Conservation (phyloP, 2,888 invertebrate genomes). For the Slavum lentiscoides region DNA sequence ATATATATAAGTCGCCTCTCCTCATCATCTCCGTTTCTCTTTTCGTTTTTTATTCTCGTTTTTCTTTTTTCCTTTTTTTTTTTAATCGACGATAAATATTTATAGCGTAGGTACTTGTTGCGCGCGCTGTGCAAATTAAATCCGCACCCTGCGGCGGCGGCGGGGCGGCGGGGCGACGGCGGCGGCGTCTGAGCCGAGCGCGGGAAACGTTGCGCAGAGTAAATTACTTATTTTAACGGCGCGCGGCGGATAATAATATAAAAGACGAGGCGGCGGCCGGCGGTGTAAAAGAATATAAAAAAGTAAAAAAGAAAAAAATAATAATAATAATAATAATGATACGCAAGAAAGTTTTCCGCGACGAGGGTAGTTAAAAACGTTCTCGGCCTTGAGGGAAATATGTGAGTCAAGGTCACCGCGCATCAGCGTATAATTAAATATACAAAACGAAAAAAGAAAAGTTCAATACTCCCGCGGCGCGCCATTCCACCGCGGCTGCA, state of each 20-base stretch:
- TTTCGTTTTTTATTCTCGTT: no score
- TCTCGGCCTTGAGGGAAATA: constrained; percentile 50
- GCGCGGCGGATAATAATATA: constrained; percentile 48
- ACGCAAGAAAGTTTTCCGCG: constrained; percentile 37
- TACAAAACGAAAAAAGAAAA: constrained; percentile 38
- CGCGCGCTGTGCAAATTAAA: constrained; percentile 39
- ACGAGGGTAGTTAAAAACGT: constrained; percentile 49
- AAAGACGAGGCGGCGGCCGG: constrained; percentile 7
- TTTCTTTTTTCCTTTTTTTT: not conserved
- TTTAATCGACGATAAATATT: constrained; percentile 53
- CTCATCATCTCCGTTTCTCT: no score
- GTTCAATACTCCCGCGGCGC: constrained; percentile 34
- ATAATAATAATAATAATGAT: no score
- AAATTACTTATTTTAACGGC: constrained; percentile 52
- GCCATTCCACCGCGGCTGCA: not conserved
- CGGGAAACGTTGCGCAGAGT: not conserved
- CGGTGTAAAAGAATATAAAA: constrained; percentile 26
- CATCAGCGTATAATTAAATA: constrained; percentile 30
- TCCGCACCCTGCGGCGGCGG: not conserved
- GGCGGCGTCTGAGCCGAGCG: constrained; percentile 4
- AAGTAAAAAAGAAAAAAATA: not conserved
- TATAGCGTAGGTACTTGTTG: constrained; percentile 48
- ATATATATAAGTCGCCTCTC: no score
- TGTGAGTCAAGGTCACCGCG: constrained; percentile 41
- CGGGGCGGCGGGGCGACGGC: not conserved